Base-by-base conservation (phyloP, 2,113 vertebrate genomes). In the Brachyhypopomus occidentalis region DNA sequence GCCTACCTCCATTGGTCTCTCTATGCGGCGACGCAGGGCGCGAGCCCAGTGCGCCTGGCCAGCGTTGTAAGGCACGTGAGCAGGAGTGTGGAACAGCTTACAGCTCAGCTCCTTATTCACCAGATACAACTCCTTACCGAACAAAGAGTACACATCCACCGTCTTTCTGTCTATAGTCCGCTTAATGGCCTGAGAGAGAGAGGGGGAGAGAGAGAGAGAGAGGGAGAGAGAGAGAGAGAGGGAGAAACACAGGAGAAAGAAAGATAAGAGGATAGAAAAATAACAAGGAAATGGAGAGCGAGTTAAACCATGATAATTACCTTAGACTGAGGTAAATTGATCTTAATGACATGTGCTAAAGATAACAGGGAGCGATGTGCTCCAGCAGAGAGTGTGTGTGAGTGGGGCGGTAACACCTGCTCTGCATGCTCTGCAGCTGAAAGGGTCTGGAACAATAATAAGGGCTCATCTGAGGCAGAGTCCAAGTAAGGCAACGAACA, bases 81-180 rank as follows among this genome's bases (percentile, higher is more conserved):
- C 86, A 1, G 88, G 85, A 79, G 72, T 77, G 23, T 76, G 71
- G 0, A 74, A 56, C 19, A 36, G 45, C 59, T 83, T 90, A 79
- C 84, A 89, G 84, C 88, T 92, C 75, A 96, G 75, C 52, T 92
- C 92, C 0, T 87, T 90, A 86, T 93, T 95, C 72, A 91, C 88
- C n/a, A 94, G 83, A 75, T 87, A 78, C 14, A 96, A 79, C 36
- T 96, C 94, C 0, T 84, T 88, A 55, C 86, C 89, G 78, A 96
- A 94, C 17, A 96, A 77, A 82, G 80, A 87, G 64, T 92, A 95
- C n/a, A 97, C 90, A 17, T 94, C 91, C 27, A 94, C 92, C 0
- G 86, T 87, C 83, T 94, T 95, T 83, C 93, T 93, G 45, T 96
- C 94, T 0, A 91, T 92, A 1, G 92, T 93, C 17, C 85, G 84